Evolutionary conservation across 2,888 invertebrate genomes (phyloP).

Genomic region (Synergus itoensis): DNA sequence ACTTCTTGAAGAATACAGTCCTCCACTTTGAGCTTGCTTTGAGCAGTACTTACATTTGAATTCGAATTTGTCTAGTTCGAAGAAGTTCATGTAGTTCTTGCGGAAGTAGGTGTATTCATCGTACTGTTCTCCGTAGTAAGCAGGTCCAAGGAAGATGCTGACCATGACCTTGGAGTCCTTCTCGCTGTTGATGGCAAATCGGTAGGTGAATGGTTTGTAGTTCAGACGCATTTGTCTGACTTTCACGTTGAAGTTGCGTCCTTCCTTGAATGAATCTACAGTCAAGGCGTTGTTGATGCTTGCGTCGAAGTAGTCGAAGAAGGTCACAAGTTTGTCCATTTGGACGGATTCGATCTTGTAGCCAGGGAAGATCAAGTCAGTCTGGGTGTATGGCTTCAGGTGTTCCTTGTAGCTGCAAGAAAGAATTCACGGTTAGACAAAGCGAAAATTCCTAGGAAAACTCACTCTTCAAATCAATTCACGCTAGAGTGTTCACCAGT

Average conservation of each 20-base stretch:
- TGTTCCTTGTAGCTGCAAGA: conserved; percentile 79
- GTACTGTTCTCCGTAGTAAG: conserved; percentile 81
- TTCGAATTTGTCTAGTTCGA: conserved; percentile 81
- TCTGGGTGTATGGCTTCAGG: conserved; percentile 81
- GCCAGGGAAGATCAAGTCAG: conserved; percentile 81
- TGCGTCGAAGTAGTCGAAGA: conserved; percentile 83
- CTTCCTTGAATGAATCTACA: conserved; percentile 77
- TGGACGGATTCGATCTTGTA: conserved; percentile 83
- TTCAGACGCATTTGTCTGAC: conserved; percentile 85
- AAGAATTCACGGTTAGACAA: not conserved
- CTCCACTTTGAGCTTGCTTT: not conserved
- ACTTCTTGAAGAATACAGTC: not conserved
- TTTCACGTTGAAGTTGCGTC: conserved; percentile 79
- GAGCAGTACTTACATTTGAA: conserved; percentile 78
- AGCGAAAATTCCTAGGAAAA: not conserved
- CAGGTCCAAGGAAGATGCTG: conserved; percentile 86
- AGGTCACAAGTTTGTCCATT: conserved; percentile 84
- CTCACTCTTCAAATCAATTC: too few species aligned
- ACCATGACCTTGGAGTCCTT: conserved; percentile 81
- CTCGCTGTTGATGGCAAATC: conserved; percentile 82
- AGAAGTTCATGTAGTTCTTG: conserved; percentile 79
- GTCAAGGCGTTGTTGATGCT: conserved; percentile 83
- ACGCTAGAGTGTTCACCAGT: not conserved
- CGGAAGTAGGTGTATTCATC: conserved; percentile 79
- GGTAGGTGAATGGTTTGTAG: conserved; percentile 84